Evolutionary conservation across 2,797 vertebrate genomes (phyloP).

Genomic region (Melanogrammus aeglefinus): DNA sequence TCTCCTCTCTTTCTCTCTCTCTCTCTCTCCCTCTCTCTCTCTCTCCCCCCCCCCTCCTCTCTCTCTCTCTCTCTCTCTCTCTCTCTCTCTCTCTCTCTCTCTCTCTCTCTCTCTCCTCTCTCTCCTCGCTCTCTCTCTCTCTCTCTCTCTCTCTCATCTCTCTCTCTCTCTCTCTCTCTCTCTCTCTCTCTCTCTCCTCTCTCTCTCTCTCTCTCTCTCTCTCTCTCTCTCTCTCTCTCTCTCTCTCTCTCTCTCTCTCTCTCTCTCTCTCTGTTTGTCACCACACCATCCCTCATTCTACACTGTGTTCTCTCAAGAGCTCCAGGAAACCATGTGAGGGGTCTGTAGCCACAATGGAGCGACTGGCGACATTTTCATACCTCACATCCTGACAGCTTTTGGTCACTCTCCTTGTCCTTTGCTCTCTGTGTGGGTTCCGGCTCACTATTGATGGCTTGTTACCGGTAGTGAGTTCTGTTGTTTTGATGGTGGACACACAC

Average conservation of each 20-base stretch:
- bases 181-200: conserved; percentile 39
- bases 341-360: conserved; percentile 48
- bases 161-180: conserved; percentile 32
- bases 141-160: conserved; percentile 30
- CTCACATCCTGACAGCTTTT: conserved; percentile 61
- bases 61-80: conserved; percentile 35
- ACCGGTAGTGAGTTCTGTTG: not conserved
- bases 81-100: conserved; percentile 10
- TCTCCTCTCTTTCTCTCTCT: conserved; percentile 34
- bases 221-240: conserved; percentile 32
- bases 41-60: too few relatives aligned
- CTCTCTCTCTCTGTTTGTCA: conserved; percentile 28
- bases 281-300: conserved; percentile 44
- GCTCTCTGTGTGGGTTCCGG: conserved; percentile 13
- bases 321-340: conserved; percentile 53
- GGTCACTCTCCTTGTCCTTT: conserved; percentile 30
- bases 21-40: conserved; percentile 40
- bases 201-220: not conserved
- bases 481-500: not conserved
- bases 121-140: not conserved
- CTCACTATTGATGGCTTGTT: not conserved
- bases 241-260: conserved; percentile 30
- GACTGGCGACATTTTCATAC: conserved; percentile 53
- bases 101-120: conserved; percentile 25
- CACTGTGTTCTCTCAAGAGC: conserved; percentile 59